Evolutionary conservation across 2,888 invertebrate species (phyloP).

Genomic region (Ectemnius cavifrons): DNA sequence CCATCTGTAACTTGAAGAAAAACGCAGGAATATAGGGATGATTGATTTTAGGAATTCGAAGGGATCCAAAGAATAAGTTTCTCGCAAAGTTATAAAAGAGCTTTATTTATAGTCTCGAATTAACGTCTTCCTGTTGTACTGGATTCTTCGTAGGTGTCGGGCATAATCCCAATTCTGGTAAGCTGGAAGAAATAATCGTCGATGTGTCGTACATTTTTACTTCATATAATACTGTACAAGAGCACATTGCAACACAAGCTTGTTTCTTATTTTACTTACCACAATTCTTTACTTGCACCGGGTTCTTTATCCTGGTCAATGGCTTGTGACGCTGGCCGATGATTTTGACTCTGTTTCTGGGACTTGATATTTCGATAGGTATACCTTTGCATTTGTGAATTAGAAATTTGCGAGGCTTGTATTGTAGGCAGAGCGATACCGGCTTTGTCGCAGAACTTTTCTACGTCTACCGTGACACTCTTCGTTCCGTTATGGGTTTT

Average conservation of each 20-base stretch:
- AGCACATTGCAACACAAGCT: background rate
- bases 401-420: constrained; percentile 18
- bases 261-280: constrained; percentile 22
- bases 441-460: constrained; percentile 45
- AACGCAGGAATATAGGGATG: no score
- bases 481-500: constrained; percentile 95
- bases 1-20: no score
- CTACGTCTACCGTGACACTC: constrained; percentile 78
- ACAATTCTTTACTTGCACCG: background rate
- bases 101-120: no score
- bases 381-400: constrained; percentile 37
- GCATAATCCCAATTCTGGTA: constrained; percentile 38
- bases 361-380: constrained; percentile 4
- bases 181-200: constrained; percentile 25
- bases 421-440: constrained; percentile 48
- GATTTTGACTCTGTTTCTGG: background rate
- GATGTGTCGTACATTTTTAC: background rate
- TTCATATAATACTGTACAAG: background rate
- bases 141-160: constrained; percentile 29
- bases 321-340: background rate
- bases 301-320: background rate
- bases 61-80: no score
- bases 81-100: no score
- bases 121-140: background rate
- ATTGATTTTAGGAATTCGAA: no score